phyloP scores from a whole-genome alignment of 1,140 invertebrate species.

The Pteromalus puparum region DNA sequence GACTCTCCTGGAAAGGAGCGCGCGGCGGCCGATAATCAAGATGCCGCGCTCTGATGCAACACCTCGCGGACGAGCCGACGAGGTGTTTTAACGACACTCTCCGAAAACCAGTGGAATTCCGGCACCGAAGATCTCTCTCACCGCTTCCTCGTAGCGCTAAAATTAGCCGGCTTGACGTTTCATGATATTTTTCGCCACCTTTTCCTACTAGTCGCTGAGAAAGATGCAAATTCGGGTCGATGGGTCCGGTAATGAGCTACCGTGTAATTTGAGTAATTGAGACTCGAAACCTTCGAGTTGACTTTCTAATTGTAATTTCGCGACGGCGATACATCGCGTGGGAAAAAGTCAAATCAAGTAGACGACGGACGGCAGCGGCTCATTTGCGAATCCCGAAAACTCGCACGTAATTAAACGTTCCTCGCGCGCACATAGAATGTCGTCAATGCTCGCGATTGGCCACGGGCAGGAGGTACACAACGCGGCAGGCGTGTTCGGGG shows the following conservation, averaged over 20 bases:
- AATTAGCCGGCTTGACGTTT: background rate
- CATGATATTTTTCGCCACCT: background rate
- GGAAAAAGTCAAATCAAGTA: background rate
- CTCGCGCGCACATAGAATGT: background rate
- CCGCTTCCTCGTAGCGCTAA: background rate
- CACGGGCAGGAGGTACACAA: background rate
- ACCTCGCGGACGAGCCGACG: slow-evolving; percentile 55
- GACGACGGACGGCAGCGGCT: too few relatives aligned
- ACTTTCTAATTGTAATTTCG: background rate
- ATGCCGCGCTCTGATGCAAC: slow-evolving; percentile 61
- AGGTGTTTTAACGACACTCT: slow-evolving; percentile 26
- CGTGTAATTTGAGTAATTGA: too few relatives aligned
- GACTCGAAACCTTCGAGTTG: background rate
- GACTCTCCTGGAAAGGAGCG: background rate
- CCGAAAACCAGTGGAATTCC: background rate
- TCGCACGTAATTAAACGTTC: background rate
- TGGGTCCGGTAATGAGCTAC: too few relatives aligned
- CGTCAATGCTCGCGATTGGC: background rate
- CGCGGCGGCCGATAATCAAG: slow-evolving; percentile 60
- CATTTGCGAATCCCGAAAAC: background rate
- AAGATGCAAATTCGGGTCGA: too few relatives aligned
- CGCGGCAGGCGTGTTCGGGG: background rate
- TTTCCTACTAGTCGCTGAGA: too few relatives aligned
- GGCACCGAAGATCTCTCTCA: background rate
- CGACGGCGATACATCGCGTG: background rate